These are phyloP conservation scores for Parnassius glacialis DNA, from an alignment of 2,888 invertebrate genomes.

Conservation along the genomic window DNA sequence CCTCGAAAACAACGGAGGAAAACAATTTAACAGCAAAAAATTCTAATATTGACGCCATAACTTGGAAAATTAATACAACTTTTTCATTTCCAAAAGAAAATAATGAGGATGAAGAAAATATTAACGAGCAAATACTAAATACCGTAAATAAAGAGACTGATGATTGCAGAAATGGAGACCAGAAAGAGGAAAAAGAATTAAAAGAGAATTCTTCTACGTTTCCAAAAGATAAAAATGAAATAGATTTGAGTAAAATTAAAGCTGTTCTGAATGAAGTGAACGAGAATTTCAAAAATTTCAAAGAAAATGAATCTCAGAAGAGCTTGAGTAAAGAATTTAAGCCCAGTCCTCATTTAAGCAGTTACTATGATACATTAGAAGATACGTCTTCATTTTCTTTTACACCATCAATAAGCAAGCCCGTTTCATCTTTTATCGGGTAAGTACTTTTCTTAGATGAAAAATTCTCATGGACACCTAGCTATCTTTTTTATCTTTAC, in stretches of 20 bases:
- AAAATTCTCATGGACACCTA: too few species aligned
- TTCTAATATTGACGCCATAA: constrained; percentile 33
- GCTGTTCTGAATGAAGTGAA: not conserved
- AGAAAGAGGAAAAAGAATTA: constrained; percentile 34
- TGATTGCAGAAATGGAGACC: constrained; percentile 10
- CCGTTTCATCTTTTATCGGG: constrained; percentile 30
- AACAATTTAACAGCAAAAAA: constrained; percentile 29
- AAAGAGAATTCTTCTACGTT: not conserved
- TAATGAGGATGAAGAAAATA: constrained; percentile 32
- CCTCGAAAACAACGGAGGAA: constrained; percentile 18
- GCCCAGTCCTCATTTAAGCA: constrained; percentile 76
- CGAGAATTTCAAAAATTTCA: not conserved
- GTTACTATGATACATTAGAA: constrained; percentile 60
- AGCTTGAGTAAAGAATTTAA: constrained; percentile 54
- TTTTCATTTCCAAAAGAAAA: constrained; percentile 42
- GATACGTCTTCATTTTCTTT: constrained; percentile 40
- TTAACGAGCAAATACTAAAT: constrained; percentile 24
- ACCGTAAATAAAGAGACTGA: too few species aligned
- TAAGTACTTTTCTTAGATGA: not conserved
- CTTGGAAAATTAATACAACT: constrained; percentile 56
- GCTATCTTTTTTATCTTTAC: too few species aligned
- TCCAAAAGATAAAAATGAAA: constrained; percentile 2
- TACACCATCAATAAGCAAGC: constrained; percentile 42
- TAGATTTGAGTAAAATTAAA: not conserved
- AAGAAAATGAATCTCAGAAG: constrained; percentile 31